Percentiles rank a stretch among this genome's conserved stretches.
Conservation (phyloP, 2,113 vertebrate species). For the Trogon surrucura region DNA sequence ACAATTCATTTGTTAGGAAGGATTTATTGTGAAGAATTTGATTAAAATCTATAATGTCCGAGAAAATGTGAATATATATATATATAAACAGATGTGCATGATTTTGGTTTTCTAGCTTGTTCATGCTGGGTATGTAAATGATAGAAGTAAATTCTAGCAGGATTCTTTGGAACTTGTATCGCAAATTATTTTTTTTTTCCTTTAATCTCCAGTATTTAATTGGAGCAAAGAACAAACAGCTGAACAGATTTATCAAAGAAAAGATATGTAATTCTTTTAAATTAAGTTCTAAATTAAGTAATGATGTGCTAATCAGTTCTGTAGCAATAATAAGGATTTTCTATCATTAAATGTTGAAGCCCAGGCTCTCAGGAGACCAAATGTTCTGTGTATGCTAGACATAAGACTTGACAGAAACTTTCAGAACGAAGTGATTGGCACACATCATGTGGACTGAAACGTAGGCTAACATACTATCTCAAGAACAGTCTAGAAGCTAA, state of each 20-base stretch:
- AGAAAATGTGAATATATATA: neutral
- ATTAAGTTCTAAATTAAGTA: conserved; percentile 54
- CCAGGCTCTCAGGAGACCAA: neutral
- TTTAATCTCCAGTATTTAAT: conserved; percentile 57
- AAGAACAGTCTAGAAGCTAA: neutral
- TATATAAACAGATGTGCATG: neutral
- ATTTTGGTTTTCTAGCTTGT: neutral
- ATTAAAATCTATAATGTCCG: neutral
- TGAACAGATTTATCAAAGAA: conserved; percentile 51
- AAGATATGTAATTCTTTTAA: conserved; percentile 43
- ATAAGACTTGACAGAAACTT: neutral
- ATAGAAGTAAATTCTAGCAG: neutral
- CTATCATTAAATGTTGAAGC: conserved; percentile 38
- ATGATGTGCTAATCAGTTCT: conserved; percentile 44
- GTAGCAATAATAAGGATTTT: conserved; percentile 50
- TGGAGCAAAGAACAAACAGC: conserved; percentile 42
- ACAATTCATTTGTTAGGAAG: neutral
- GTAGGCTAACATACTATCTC: neutral
- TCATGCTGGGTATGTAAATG: neutral
- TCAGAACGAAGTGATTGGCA: neutral
- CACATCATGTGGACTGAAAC: neutral
- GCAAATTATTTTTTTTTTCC: neutral
- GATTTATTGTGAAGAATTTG: neutral
- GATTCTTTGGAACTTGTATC: neutral
- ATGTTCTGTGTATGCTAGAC: conserved; percentile 21